Evolutionary conservation across 2,113 vertebrate species (phyloP).

Genomic region (Machaerirhynchus nigripectus): DNA sequence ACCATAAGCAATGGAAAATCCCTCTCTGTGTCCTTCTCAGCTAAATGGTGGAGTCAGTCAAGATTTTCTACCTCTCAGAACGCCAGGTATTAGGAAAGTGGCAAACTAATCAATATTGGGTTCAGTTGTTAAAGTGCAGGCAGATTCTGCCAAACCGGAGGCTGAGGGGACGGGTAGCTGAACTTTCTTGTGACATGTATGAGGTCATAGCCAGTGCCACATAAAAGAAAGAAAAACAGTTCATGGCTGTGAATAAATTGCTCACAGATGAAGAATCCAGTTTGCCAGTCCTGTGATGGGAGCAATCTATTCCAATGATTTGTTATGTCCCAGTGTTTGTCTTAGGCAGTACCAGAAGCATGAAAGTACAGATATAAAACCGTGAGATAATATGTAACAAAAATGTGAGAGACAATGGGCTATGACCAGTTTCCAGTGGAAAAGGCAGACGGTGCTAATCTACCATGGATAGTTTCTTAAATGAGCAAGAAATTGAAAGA

Average conservation of each 20-base stretch:
- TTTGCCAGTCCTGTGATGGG: constrained; percentile 60
- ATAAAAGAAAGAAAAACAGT: constrained; percentile 66
- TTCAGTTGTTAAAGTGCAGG: not conserved
- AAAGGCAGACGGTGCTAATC: constrained; percentile 58
- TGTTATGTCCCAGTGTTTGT: constrained; percentile 61
- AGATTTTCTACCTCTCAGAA: not conserved
- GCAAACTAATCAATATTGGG: constrained; percentile 6
- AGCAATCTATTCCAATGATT: constrained; percentile 63
- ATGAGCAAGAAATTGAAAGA: constrained; percentile 68
- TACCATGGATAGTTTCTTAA: constrained; percentile 61
- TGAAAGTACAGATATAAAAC: constrained; percentile 52
- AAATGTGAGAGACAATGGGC: constrained; percentile 56
- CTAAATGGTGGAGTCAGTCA: not conserved
- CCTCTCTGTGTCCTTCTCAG: not conserved
- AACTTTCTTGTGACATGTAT: constrained; percentile 57
- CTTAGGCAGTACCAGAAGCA: constrained; percentile 52
- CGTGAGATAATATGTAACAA: constrained; percentile 47
- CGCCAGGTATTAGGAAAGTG: not conserved
- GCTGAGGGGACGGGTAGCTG: not conserved
- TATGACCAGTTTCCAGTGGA: constrained; percentile 49
- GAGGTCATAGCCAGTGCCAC: constrained; percentile 52
- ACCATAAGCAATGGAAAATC: not conserved
- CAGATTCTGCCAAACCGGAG: not conserved
- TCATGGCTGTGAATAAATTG: constrained; percentile 66
- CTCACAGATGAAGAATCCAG: constrained; percentile 65